These are phyloP conservation scores for Dione juno DNA, from an alignment of 2,888 invertebrate species.

Conservation along the genomic window DNA sequence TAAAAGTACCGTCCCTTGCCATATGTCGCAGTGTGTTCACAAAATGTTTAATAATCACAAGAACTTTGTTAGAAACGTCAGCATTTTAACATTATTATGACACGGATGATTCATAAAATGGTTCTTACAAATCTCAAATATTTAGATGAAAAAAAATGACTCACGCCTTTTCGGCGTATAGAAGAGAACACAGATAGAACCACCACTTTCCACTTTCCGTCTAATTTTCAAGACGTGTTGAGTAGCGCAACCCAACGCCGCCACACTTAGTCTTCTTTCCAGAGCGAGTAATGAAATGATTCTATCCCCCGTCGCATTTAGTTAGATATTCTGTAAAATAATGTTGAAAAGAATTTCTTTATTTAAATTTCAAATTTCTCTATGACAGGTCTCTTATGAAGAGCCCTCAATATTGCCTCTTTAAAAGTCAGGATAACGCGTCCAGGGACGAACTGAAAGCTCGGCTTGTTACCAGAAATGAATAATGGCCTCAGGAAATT, in stretches of 20 bases:
- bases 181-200: too few species aligned
- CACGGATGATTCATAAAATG: neutral
- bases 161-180: too few species aligned
- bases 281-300: too few species aligned
- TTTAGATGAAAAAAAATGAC: too few species aligned
- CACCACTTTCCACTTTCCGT: too few species aligned
- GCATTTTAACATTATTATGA: neutral
- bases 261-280: too few species aligned
- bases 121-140: neutral
- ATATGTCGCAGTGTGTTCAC: conserved; percentile 24
- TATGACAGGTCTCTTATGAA: conserved; percentile 35
- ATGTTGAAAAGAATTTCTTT: conserved; percentile 2
- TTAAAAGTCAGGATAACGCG: conserved; percentile 35
- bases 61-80: neutral
- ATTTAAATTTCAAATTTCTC: conserved; percentile 22
- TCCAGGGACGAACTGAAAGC: conserved; percentile 46
- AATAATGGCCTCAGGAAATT: conserved; percentile 77
- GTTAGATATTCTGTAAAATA: too few species aligned
- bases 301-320: too few species aligned
- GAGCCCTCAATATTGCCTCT: conserved; percentile 40
- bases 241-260: too few species aligned
- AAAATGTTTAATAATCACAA: conserved; percentile 20
- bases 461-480: conserved; percentile 66
- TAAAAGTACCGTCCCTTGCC: conserved; percentile 38
- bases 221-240: too few species aligned